Evolutionary conservation across 1,140 invertebrate genomes (phyloP).

Genomic region (Goniozus legneri): DNA sequence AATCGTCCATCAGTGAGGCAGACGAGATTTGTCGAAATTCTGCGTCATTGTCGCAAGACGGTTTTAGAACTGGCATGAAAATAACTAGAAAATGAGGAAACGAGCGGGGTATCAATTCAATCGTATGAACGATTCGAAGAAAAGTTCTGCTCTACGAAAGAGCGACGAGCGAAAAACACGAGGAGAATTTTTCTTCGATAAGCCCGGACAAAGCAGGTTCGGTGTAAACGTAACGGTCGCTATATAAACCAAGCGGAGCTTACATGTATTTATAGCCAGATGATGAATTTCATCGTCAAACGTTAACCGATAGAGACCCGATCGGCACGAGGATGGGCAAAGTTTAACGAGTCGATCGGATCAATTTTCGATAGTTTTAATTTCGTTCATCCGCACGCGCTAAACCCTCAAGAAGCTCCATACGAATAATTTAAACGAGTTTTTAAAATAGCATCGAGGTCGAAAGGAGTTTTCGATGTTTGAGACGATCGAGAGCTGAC

Average conservation of each 20-base stretch:
- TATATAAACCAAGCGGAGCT: background rate
- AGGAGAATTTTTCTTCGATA: too few species aligned
- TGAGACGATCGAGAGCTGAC: too few species aligned
- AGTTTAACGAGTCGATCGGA: background rate
- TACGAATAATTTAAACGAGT: conserved; percentile 7
- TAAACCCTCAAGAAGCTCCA: background rate
- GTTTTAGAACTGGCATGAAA: conserved; percentile 42
- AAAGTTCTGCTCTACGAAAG: too few species aligned
- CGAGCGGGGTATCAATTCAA: conserved; percentile 15
- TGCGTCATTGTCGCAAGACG: conserved; percentile 45
- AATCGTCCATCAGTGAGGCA: conserved; percentile 20
- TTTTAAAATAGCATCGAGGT: conserved; percentile 46
- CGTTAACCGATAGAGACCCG: background rate
- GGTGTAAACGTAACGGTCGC: background rate
- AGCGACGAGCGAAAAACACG: too few species aligned
- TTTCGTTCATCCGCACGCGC: background rate
- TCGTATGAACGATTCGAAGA: conserved; percentile 13
- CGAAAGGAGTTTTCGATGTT: conserved; percentile 16
- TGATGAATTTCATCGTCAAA: background rate
- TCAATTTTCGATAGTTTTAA: conserved; percentile 2
- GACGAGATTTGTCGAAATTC: conserved; percentile 31
- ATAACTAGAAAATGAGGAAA: conserved; percentile 17
- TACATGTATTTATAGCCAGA: background rate
- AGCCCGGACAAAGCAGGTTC: too few species aligned
- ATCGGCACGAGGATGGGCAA: background rate